These are phyloP conservation scores for Oceanites oceanicus DNA, from an alignment of 2,113 vertebrate species.

Conservation along the genomic window DNA sequence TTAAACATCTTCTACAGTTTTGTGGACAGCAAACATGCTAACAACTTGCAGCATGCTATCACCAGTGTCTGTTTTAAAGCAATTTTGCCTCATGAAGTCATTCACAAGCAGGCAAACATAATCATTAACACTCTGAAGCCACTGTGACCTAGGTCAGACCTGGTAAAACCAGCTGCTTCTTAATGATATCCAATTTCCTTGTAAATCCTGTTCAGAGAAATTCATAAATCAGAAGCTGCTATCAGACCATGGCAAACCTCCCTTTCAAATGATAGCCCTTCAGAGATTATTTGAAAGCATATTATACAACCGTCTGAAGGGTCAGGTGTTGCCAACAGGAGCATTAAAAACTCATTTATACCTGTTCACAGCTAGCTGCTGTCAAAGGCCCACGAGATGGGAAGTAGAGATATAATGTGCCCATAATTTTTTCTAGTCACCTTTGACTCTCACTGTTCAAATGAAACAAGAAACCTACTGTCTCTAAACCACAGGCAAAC, in stretches of 20 bases:
- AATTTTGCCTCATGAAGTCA: not conserved
- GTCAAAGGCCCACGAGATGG: not conserved
- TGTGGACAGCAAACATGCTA: not conserved
- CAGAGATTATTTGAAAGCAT: not conserved
- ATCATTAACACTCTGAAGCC: not conserved
- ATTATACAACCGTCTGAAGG: not conserved
- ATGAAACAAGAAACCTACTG: not conserved
- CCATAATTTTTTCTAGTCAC: not conserved
- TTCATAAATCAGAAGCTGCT: conserved; percentile 48
- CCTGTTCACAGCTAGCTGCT: not conserved
- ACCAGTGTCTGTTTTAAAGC: not conserved
- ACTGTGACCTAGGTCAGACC: not conserved
- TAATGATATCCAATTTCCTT: conserved; percentile 26
- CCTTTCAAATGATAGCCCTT: not conserved
- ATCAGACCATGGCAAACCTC: not conserved
- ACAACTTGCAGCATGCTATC: not conserved
- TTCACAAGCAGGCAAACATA: not conserved
- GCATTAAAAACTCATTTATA: conserved; percentile 32
- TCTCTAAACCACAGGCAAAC: not conserved
- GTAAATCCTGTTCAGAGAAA: conserved; percentile 33
- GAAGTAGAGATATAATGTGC: not conserved
- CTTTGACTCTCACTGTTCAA: not conserved
- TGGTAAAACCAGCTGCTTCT: conserved; percentile 25
- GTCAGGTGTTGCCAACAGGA: not conserved
- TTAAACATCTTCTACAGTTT: not conserved